Conservation (phyloP, 2,888 invertebrate species). For the Parascotia fuliginaria region DNA sequence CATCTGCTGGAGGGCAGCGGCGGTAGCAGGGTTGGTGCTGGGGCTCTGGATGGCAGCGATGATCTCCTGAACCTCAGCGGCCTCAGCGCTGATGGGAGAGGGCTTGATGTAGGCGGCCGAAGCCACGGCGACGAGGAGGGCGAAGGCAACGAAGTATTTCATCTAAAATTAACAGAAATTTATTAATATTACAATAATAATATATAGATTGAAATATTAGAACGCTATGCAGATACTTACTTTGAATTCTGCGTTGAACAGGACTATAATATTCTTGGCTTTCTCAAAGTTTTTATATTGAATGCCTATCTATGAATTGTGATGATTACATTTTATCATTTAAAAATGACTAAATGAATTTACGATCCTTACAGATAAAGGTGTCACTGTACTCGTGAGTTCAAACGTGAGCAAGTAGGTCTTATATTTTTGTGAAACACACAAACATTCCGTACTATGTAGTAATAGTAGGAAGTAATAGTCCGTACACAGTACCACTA, state of each 20-base stretch:
- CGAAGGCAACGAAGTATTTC: constrained; percentile 68
- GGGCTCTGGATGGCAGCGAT: constrained; percentile 64
- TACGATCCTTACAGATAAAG: too few species aligned
- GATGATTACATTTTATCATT: neutral
- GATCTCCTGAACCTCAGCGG: constrained; percentile 53
- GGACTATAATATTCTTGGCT: neutral
- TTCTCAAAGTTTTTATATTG: neutral
- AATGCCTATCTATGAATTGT: neutral
- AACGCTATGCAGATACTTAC: neutral
- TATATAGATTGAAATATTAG: neutral
- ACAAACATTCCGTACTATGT: too few species aligned
- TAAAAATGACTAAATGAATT: too few species aligned
- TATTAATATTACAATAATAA: neutral
- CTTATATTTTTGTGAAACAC: too few species aligned
- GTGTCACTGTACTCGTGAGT: too few species aligned
- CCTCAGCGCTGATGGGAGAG: constrained; percentile 27
- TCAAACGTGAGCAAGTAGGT: too few species aligned
- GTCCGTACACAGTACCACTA: too few species aligned
- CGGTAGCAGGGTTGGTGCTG: constrained; percentile 63
- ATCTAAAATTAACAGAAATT: constrained; percentile 34
- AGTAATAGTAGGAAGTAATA: too few species aligned
- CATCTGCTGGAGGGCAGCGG: constrained; percentile 44
- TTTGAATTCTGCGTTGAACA: neutral
- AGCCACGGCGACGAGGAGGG: constrained; percentile 64
- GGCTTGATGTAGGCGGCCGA: constrained; percentile 52